These are phyloP conservation scores for Hydrolagus colliei DNA, from an alignment of 2,797 vertebrate species.

Conservation along the genomic window DNA sequence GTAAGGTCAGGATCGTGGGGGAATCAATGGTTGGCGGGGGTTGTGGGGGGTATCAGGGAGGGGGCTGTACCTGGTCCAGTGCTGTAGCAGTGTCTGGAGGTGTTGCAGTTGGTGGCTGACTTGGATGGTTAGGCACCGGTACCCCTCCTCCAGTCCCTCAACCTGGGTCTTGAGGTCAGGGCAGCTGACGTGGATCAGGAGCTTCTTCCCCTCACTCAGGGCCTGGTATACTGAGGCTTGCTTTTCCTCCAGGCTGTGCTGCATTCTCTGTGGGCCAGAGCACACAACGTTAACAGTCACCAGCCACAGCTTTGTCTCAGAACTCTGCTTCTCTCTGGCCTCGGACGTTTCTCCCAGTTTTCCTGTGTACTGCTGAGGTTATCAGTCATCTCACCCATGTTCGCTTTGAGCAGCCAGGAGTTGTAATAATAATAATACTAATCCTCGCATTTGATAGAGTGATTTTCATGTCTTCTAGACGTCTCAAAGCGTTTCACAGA, in stretches of 20 bases:
- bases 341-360: too few species aligned
- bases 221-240: constrained; percentile 53
- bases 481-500: too few species aligned
- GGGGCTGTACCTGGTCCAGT: constrained; percentile 54
- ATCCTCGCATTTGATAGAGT: too few species aligned
- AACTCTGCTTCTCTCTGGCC: background rate
- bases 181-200: constrained; percentile 52
- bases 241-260: constrained; percentile 53
- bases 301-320: background rate
- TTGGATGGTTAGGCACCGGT: constrained; percentile 57
- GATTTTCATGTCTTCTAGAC: too few species aligned
- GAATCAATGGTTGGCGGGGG: too few species aligned
- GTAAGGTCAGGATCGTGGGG: too few species aligned
- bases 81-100: constrained; percentile 52
- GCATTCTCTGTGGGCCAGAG: constrained; percentile 56
- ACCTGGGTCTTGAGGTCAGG: constrained; percentile 53
- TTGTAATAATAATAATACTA: too few species aligned
- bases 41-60: background rate
- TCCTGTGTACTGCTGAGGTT: too few species aligned
- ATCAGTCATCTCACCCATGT: too few species aligned
- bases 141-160: constrained; percentile 55
- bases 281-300: constrained; percentile 22
- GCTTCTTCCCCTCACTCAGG: constrained; percentile 59
- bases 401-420: too few species aligned
- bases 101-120: constrained; percentile 51